Evolutionary conservation across 2,888 invertebrate genomes (phyloP).

Genomic region (Mylabris sibirica): DNA sequence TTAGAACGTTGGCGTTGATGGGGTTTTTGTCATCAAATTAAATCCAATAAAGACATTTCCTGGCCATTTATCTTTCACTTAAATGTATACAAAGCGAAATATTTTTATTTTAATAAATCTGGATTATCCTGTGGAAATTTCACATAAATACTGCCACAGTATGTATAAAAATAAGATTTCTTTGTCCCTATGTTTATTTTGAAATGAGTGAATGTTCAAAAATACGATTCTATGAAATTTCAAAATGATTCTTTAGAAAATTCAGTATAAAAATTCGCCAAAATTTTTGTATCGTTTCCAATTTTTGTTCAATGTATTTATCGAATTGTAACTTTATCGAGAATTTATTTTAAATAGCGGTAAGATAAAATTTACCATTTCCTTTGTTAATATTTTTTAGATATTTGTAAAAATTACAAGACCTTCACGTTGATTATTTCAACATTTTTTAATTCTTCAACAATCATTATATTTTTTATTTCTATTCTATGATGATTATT

Average conservation of each 20-base stretch:
- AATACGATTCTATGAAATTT: neutral
- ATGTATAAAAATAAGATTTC: neutral
- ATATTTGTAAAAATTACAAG: neutral
- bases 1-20: neutral
- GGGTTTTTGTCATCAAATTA: neutral
- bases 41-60: neutral
- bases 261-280: neutral
- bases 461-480: neutral
- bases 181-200: neutral
- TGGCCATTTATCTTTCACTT: neutral
- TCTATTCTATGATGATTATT: neutral
- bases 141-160: neutral
- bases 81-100: neutral
- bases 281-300: neutral
- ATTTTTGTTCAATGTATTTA: neutral
- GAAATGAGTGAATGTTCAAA: no score
- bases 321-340: neutral
- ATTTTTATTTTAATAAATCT: neutral
- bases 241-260: neutral
- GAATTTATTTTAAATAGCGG: neutral
- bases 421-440: constrained; percentile 2
- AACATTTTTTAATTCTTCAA: neutral
- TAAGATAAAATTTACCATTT: neutral
- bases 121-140: neutral
- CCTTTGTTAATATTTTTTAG: neutral